Conservation (phyloP, 2,888 invertebrate genomes). For the Cremastobaeus sp. region DNA sequence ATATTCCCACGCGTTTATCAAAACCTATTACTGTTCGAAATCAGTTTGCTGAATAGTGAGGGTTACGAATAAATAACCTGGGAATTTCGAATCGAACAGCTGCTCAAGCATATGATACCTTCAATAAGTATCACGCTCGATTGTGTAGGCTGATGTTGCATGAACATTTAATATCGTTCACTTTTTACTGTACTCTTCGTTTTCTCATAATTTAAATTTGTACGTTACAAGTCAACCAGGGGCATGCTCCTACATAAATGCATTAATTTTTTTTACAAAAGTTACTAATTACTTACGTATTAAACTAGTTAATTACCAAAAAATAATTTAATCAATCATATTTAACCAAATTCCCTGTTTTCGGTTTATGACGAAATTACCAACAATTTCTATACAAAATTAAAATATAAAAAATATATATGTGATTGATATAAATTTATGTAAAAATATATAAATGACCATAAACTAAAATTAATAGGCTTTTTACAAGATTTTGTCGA, state of each 20-base stretch:
- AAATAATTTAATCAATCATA: too few species aligned
- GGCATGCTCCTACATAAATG: too few species aligned
- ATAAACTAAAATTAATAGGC: too few species aligned
- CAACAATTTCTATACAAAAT: too few species aligned
- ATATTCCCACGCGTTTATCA: constrained; percentile 54
- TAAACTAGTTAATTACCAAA: too few species aligned
- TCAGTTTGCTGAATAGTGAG: constrained; percentile 50
- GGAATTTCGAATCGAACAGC: constrained; percentile 48
- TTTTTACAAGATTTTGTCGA: neutral
- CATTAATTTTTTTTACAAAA: too few species aligned
- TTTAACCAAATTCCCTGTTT: too few species aligned
- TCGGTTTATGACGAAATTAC: too few species aligned
- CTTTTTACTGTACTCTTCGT: constrained; percentile 36
- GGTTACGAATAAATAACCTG: constrained; percentile 57
- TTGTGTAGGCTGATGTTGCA: constrained; percentile 53
- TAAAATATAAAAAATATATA: too few species aligned
- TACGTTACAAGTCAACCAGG: too few species aligned
- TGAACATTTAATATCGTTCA: constrained; percentile 44
- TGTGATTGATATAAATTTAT: too few species aligned
- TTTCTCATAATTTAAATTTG: constrained; percentile 32
- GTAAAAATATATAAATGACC: too few species aligned
- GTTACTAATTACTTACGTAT: neutral
- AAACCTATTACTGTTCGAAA: constrained; percentile 50
- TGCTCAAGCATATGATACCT: constrained; percentile 57
- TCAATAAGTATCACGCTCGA: constrained; percentile 55